Evolutionary conservation across 1,140 invertebrate genomes (phyloP).

Genomic region (Drosophila athabasca): DNA sequence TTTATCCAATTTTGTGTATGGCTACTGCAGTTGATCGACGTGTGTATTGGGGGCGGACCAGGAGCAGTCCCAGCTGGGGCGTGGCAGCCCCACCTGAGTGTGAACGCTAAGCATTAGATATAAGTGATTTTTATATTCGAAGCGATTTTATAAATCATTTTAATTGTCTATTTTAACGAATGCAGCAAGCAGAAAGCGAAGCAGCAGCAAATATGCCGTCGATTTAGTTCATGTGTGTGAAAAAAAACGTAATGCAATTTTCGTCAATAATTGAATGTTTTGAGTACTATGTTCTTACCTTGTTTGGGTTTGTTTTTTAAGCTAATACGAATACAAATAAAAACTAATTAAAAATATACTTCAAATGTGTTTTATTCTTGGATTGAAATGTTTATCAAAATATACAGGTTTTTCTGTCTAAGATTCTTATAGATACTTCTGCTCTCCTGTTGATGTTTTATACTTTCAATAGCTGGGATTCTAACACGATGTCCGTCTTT

Average conservation of each 20-base stretch:
- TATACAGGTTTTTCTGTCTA: too few species aligned
- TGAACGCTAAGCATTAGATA: conserved; percentile 78
- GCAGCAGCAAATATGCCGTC: conserved; percentile 22
- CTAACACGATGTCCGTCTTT: too few species aligned
- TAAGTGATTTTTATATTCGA: conserved; percentile 80
- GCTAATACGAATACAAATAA: conserved; percentile 80
- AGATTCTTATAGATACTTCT: too few species aligned
- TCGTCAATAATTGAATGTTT: conserved; percentile 80
- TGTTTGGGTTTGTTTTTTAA: conserved; percentile 78
- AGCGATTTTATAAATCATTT: conserved; percentile 80
- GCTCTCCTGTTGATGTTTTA: too few species aligned
- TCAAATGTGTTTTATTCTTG: conserved; percentile 19
- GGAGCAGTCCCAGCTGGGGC: conserved; percentile 30
- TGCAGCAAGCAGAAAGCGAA: conserved; percentile 35
- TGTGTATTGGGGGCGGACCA: conserved; percentile 37
- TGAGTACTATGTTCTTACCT: conserved; percentile 69
- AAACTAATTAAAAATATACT: conserved; percentile 76
- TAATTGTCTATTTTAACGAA: conserved; percentile 80
- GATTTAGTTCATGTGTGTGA: conserved; percentile 75
- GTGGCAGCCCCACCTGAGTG: conserved; percentile 60
- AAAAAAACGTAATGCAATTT: conserved; percentile 71
- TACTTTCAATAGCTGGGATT: too few species aligned
- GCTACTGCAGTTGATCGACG: conserved; percentile 52
- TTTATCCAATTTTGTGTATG: conserved; percentile 64
- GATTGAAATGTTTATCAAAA: too few species aligned